Evolutionary conservation across 2,797 vertebrate species (phyloP), one percentile per base, ranked within the genome.

Genomic region (Threskiornis aethiopicus): DNA sequence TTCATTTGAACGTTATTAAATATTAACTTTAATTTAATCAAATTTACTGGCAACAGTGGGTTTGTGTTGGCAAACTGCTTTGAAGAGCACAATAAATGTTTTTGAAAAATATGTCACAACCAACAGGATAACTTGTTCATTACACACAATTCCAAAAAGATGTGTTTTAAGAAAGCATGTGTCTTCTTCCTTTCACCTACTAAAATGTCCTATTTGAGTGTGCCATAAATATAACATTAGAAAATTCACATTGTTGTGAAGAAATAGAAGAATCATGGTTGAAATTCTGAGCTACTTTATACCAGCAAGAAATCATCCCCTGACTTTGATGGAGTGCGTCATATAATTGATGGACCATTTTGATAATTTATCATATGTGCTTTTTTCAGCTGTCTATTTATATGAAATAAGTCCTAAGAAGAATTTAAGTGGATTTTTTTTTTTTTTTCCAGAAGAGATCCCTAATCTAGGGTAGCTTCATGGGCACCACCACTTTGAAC

Each of bases 11-110:
- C 55, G 46, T 83, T 97, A 97, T 96, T 92, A 98, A 98, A 97
- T 66, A 93, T 93, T 90, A 70, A 87, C 22, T 96, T 97, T 49
- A 97, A 97, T 98, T 96, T 97, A 98, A 98, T 98, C 98, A 96
- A 98, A 97, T 65, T 93, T 96, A 97, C 93, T 96, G 97, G 97
- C 94, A 78, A 59, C 29, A 41, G 33, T 41, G 37, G 2, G 21
- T 84, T 79, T 76, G 16, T 44, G 28, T 25, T 66, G 92, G 81
- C 92, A 78, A 84, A 91, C 90, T 97, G 90, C 94, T 97, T 97
- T 97, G 94, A 97, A 97, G 79, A 96, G 65, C 81, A 95, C 87
- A 96, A 94, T 96, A 97, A 93, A 97, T 96, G 80, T 95, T 97
- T 97, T 98, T 97, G 54, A 66, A 96, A 97, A 96, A 97, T 91